These are phyloP conservation scores for Lepidostoma basale DNA, from an alignment of 1,140 invertebrate genomes.

Conservation along the genomic window DNA sequence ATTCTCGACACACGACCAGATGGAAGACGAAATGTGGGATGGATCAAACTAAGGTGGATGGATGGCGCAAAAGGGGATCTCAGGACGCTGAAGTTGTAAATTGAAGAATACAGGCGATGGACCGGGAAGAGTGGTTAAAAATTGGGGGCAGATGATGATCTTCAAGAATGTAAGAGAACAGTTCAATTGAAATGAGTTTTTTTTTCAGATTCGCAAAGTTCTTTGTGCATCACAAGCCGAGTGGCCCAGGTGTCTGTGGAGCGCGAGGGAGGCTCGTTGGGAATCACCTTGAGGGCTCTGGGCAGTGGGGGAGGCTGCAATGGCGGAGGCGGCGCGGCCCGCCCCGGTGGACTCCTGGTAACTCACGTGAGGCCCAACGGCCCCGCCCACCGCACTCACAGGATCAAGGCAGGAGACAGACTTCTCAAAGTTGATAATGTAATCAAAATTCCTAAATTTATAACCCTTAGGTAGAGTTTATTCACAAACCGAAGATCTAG, in stretches of 20 bases:
- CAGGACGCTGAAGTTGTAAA: too few species aligned
- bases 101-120: too few species aligned
- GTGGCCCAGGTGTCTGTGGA: slow-evolving; percentile 78
- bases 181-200: too few species aligned
- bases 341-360: slow-evolving; percentile 73
- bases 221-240: slow-evolving; percentile 72
- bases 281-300: slow-evolving; percentile 86
- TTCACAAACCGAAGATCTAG: too few species aligned
- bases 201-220: slow-evolving; percentile 65
- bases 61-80: too few species aligned
- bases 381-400: slow-evolving; percentile 77
- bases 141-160: too few species aligned
- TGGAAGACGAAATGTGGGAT: too few species aligned
- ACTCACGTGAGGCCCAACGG: slow-evolving; percentile 88
- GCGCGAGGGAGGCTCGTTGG: slow-evolving; percentile 83
- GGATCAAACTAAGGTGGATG: too few species aligned
- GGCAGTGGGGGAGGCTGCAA: slow-evolving; percentile 62
- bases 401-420: slow-evolving; percentile 88
- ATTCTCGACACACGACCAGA: too few species aligned
- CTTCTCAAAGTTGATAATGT: slow-evolving; percentile 84
- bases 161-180: too few species aligned
- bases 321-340: slow-evolving; percentile 51
- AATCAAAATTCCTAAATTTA: background rate
- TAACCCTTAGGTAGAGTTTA: too few species aligned
- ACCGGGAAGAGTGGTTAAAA: too few species aligned